A percentile compares a stretch with the other conserved stretches of the same genome.
Conservation (phyloP, 2,113 vertebrate genomes). For the Otolemur garnettii region DNA sequence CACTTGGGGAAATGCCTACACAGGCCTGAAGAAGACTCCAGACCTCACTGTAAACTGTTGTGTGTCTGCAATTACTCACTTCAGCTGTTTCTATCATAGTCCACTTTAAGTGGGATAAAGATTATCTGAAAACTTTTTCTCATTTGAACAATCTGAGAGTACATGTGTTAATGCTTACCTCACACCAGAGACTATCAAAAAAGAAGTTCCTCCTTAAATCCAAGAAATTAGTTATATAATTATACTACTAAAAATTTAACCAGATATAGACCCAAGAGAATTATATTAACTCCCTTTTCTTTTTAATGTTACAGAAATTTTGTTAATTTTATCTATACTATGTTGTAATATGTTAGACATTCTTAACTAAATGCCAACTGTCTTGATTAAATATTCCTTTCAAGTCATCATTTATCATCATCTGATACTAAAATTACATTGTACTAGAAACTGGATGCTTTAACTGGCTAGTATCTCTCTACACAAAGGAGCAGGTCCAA, state of each 20-base stretch:
- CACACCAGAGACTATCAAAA: conserved; percentile 44
- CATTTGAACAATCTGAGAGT: conserved; percentile 37
- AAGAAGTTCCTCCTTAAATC: conserved; percentile 39
- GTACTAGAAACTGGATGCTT: background rate
- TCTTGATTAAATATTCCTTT: conserved; percentile 18
- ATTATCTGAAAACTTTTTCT: conserved; percentile 31
- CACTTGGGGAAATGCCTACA: background rate
- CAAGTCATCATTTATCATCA: background rate
- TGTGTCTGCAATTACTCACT: background rate
- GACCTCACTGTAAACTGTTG: background rate
- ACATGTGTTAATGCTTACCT: conserved; percentile 61
- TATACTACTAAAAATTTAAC: conserved; percentile 66
- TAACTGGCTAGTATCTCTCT: background rate
- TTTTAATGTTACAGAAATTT: background rate
- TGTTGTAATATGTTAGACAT: background rate
- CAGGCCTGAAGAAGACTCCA: background rate
- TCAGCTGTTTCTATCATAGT: background rate
- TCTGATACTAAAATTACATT: background rate
- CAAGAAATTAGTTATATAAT: conserved; percentile 62
- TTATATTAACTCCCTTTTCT: conserved; percentile 30
- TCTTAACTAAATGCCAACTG: background rate
- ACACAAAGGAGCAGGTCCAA: background rate
- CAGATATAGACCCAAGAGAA: conserved; percentile 53
- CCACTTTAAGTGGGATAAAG: background rate
- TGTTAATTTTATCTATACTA: background rate